Evolutionary conservation across 2,888 invertebrate species (phyloP).

Genomic region (Tanypteryx hageni): DNA sequence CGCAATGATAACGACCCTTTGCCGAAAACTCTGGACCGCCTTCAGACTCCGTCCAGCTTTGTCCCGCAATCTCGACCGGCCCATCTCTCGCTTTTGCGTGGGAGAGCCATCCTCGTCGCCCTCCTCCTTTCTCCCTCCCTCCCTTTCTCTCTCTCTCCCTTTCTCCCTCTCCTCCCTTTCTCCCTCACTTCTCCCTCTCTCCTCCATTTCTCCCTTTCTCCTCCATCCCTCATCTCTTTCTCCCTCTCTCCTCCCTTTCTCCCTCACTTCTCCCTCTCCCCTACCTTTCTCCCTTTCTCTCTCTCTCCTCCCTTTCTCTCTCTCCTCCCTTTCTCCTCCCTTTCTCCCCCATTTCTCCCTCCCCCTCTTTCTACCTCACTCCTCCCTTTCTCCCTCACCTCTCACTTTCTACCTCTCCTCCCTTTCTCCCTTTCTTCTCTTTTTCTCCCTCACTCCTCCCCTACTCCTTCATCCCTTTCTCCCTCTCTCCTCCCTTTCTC

Average conservation of each 20-base stretch:
- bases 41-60: neutral
- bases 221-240: neutral
- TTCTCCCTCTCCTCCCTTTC: neutral
- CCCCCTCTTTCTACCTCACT: neutral
- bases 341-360: neutral
- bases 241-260: neutral
- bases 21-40: no score
- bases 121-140: neutral
- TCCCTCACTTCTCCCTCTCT: neutral
- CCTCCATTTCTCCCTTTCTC: neutral
- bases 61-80: neutral
- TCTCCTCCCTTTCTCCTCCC: neutral
- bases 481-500: neutral
- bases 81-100: neutral
- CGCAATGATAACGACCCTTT: no score
- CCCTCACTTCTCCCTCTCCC: neutral
- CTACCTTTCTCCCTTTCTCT: neutral
- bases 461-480: no score
- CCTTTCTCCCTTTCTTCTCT: neutral
- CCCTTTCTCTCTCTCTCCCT: neutral
- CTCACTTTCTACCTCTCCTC: neutral
- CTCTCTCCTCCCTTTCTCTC: neutral
- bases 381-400: neutral
- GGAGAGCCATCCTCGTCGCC: neutral
- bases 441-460: neutral